phyloP scores from a whole-genome alignment of 2,113 vertebrate genomes.

The Caretta caretta region DNA sequence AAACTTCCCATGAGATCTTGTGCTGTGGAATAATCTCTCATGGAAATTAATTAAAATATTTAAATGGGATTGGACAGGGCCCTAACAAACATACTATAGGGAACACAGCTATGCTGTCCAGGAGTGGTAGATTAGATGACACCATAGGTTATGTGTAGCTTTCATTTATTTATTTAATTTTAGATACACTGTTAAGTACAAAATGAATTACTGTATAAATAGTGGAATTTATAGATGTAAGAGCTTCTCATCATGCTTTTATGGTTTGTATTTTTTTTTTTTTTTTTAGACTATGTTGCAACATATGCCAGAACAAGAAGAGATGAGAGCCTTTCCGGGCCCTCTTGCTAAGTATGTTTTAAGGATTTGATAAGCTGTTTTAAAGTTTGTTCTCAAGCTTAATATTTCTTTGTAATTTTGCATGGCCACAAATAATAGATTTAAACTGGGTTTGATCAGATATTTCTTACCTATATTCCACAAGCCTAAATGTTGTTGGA shows the following conservation, averaged over 20 bases:
- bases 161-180: background rate
- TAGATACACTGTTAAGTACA: background rate
- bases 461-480: background rate
- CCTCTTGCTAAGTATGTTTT: constrained; percentile 92
- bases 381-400: background rate
- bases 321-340: constrained; percentile 92
- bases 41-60: background rate
- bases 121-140: background rate
- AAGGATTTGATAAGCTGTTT: background rate
- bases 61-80: background rate
- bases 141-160: rapidly evolving
- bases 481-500: background rate
- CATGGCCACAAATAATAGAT: background rate
- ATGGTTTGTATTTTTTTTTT: background rate
- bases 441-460: constrained; percentile 1
- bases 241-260: background rate
- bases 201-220: background rate
- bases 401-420: background rate
- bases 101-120: background rate
- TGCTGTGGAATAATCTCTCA: background rate
- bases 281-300: constrained; percentile 89
- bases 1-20: background rate
- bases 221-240: background rate
- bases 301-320: constrained; percentile 89
- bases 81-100: background rate